These are phyloP conservation scores for Tupaia chinensis DNA, from an alignment of 2,113 vertebrate genomes.

Conservation along the genomic window DNA sequence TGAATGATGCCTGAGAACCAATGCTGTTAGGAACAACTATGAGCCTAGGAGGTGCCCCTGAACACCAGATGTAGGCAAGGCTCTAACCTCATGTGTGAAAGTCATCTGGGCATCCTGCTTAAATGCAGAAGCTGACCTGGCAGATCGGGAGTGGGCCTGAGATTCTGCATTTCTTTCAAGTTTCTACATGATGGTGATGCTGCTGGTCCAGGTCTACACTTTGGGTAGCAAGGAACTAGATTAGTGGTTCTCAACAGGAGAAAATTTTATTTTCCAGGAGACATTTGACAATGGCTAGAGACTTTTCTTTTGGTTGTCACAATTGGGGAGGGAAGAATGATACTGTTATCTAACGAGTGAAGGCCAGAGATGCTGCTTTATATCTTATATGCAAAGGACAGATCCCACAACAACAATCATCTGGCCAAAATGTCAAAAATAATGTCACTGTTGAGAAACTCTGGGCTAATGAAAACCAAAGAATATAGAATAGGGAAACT, in stretches of 20 bases:
- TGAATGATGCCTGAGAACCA: slow-evolving; percentile 30
- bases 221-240: background rate
- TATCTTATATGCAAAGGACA: background rate
- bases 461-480: slow-evolving; percentile 14
- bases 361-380: background rate
- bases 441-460: background rate
- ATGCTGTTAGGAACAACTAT: background rate
- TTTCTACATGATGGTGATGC: background rate
- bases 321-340: background rate
- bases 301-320: slow-evolving; percentile 30
- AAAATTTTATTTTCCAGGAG: background rate
- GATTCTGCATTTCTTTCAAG: background rate
- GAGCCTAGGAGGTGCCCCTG: background rate
- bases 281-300: slow-evolving; percentile 32
- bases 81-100: background rate
- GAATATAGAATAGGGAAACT: background rate
- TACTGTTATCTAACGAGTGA: background rate
- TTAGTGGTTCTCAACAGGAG: background rate
- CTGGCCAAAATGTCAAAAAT: background rate
- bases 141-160: background rate
- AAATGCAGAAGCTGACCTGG: background rate
- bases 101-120: background rate
- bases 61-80: background rate
- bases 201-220: background rate
- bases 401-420: background rate